Evolutionary conservation across 2,113 vertebrate species (phyloP), one percentile per base, ranked within the genome.

Genomic region (Nycticorax nycticorax): DNA sequence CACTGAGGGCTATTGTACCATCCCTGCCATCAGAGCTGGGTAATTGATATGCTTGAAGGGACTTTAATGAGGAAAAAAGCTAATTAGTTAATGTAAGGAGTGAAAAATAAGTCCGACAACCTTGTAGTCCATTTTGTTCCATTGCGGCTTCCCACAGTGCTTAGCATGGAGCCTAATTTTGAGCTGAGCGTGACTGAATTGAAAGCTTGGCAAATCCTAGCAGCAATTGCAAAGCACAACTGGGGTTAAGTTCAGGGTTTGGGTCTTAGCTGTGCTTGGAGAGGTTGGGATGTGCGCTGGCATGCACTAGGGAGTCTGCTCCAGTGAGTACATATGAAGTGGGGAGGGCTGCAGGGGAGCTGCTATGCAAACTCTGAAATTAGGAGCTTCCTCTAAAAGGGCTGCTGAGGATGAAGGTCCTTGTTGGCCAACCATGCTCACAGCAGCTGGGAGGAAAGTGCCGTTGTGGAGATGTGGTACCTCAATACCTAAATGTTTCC

Each of bases 31-130:
- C 88, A 88, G 94, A 97, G 81, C 96, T 53, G 66, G 92, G 95
- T 91, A 97, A 93, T 50, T 45, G 90, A 92, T 96, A 83, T 95
- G 90, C 97, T 96, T 92, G 97, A 95, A 97, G 95, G 95, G 97
- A 92, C 80, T 41, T 95, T 96, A 97, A 96, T 96, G 96, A 96
- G 93, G 79, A 91, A 93, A 89, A 94, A 95, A 96, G 80, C 94
- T 98, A 96, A 98, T 98, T 97, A 98, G 96, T 97, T 97, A 97
- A 98, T 97, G 96, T 88, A 93, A 96, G 85, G 89, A 94, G 94
- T 83, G 95, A 92, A 94, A 94, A 96, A 94, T 97, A 97, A 97
- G 92, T 89, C 95, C 6, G 4, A 39, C 73, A 96, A 60, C 88
- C 88, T 94, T 91, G 89, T 95, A 90, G 71, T 75, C 94, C 76